Base-by-base conservation (phyloP, 2,113 vertebrate genomes). In the Serilophus lunatus region DNA sequence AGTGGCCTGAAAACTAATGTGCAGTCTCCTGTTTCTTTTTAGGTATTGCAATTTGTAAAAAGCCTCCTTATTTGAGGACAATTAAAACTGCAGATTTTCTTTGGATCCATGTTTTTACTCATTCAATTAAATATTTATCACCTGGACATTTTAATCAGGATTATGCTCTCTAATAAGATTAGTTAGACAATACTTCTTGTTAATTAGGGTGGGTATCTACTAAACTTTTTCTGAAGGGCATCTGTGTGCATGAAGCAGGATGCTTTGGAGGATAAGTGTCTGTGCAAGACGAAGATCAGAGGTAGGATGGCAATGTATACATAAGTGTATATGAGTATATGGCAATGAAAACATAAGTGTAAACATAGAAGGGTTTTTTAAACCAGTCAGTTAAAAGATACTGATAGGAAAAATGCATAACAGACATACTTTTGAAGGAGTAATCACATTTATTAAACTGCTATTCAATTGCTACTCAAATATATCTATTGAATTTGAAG, bases 141-240 rank as follows among this genome's bases (percentile, higher is more conserved):
- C 38, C 82, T 91, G 87, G 79, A 86, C 18, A 64, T 90, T 95
- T 88, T 92, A 94, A 92, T 97, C 91, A 84, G 92, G 92, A 93
- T 97, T 96, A 86, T 42, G 35, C 19, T 78, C 72, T 88, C 72
- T 95, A 94, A 95, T 75, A 40, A 90, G 92, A 94, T 95, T 95
- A 96, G 69, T 80, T 80, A 83, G 81, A 88, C 80, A 92, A 49
- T 42, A 38, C 15, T 63, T 75, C 56, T 83, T 92, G 56, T 96
- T 96, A 92, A 95, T 94, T 94, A 91, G 69, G 25, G 22, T 88
- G 36, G 23, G 44, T 82, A 36, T 54, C 44, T n/a, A 44, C 57
- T 56, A 50, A 74, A 36, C 44, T 56, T 82, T 82, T 94, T 90
- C 65, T 80, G 66, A 94, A 91, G 61, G 61, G 13, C 38, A 25